Evolutionary conservation across 2,888 invertebrate genomes (phyloP).

Genomic region (Villa cingulata): DNA sequence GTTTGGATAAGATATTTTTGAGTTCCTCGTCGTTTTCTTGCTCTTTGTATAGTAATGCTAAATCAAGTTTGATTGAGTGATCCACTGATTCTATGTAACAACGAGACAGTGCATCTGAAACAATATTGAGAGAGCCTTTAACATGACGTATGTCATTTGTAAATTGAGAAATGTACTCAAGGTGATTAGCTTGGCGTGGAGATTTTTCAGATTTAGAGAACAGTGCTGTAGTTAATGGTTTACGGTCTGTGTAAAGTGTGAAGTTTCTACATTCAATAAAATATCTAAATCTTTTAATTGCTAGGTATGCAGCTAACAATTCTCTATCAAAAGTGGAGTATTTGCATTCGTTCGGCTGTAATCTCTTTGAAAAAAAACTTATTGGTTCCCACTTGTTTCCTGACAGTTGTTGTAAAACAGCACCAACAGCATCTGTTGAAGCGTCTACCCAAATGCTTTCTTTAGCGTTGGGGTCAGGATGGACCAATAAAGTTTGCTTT

Average conservation of each 20-base stretch:
- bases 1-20: background rate
- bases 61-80: no score
- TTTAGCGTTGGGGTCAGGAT: constrained; percentile 3
- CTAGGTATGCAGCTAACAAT: no score
- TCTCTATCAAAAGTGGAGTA: no score
- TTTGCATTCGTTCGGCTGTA: no score
- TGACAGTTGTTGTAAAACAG: background rate
- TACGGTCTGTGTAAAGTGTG: background rate
- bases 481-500: constrained; percentile 1
- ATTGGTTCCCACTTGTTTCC: background rate
- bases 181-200: background rate
- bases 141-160: no score
- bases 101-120: background rate
- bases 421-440: no score
- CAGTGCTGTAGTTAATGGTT: constrained; percentile 1
- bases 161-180: background rate
- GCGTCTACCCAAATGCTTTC: constrained; percentile 3
- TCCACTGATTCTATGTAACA: background rate
- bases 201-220: background rate
- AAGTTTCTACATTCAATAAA: background rate
- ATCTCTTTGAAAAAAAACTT: no score
- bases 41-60: background rate
- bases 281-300: no score
- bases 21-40: background rate
- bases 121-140: no score